Conservation (phyloP, 2,888 invertebrate genomes). For the Abrostola tripartita region DNA sequence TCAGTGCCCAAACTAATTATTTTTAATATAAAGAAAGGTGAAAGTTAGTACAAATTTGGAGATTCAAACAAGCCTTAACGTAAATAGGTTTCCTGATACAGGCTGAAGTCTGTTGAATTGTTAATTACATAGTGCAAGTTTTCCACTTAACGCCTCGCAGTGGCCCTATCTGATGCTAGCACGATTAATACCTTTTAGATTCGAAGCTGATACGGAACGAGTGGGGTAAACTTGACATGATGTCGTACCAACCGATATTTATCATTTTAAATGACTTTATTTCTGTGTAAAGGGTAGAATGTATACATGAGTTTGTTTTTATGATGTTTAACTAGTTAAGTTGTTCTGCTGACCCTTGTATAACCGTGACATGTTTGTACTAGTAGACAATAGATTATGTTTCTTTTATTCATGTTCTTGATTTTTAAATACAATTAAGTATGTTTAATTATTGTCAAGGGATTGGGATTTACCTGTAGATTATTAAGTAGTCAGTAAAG, state of each 20-base stretch:
- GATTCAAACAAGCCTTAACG: slow-evolving; percentile 64
- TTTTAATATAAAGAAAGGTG: slow-evolving; percentile 10
- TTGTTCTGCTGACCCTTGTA: not conserved
- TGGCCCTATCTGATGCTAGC: slow-evolving; percentile 73
- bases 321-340: not conserved
- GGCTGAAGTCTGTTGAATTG: slow-evolving; percentile 76
- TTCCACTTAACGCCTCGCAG: slow-evolving; percentile 79
- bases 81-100: slow-evolving; percentile 64
- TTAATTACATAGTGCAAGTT: slow-evolving; percentile 82
- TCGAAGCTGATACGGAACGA: slow-evolving; percentile 56
- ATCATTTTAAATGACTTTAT: slow-evolving; percentile 44
- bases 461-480: no score
- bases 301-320: not conserved
- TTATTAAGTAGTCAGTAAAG: no score
- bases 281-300: not conserved
- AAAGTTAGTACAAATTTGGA: slow-evolving; percentile 35
- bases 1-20: not conserved
- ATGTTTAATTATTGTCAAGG: no score
- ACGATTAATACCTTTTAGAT: slow-evolving; percentile 76
- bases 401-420: no score
- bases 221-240: slow-evolving; percentile 49
- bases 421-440: no score
- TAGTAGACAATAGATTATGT: no score
- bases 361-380: no score
- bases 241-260: slow-evolving; percentile 49